A percentile compares a stretch with the other conserved stretches of the same genome.
These are phyloP conservation scores for Camptogramma bilineatum DNA, from an alignment of 2,888 invertebrate genomes.

Conservation along the genomic window DNA sequence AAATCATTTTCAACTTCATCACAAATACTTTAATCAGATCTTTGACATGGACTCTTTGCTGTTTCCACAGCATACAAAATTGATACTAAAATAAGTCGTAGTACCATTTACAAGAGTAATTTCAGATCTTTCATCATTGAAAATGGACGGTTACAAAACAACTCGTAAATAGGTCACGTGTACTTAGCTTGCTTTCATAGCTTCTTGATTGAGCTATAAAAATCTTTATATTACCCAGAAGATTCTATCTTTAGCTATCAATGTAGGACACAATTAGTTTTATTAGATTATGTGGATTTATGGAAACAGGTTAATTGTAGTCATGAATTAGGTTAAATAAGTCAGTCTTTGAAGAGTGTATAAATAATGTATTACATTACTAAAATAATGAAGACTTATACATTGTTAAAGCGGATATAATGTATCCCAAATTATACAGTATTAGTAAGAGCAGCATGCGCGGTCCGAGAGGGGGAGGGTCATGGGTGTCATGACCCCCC, in stretches of 20 bases:
- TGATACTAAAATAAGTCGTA: neutral
- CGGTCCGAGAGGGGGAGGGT: too few relatives aligned
- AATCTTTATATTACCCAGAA: conserved; percentile 27
- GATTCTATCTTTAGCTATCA: conserved; percentile 22
- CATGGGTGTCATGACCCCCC: too few relatives aligned
- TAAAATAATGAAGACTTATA: too few relatives aligned
- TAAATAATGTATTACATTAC: neutral
- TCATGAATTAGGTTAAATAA: conserved; percentile 17
- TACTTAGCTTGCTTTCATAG: conserved; percentile 30
- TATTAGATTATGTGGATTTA: conserved; percentile 24
- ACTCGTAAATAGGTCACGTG: conserved; percentile 27
- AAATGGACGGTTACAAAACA: conserved; percentile 17
- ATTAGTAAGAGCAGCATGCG: too few relatives aligned
- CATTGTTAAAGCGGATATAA: too few relatives aligned
- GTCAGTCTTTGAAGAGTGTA: conserved; percentile 4
- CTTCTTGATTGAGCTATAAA: conserved; percentile 34
- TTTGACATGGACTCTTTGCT: too few relatives aligned
- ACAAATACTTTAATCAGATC: too few relatives aligned
- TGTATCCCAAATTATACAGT: too few relatives aligned
- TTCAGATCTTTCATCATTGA: conserved; percentile 19
- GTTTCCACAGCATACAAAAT: neutral
- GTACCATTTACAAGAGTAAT: neutral
- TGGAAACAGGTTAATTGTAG: conserved; percentile 19
- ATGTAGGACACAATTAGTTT: conserved; percentile 35
- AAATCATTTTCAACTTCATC: too few relatives aligned